Conservation (phyloP, 2,113 vertebrate genomes). For the Cyprinodon tularosa region DNA sequence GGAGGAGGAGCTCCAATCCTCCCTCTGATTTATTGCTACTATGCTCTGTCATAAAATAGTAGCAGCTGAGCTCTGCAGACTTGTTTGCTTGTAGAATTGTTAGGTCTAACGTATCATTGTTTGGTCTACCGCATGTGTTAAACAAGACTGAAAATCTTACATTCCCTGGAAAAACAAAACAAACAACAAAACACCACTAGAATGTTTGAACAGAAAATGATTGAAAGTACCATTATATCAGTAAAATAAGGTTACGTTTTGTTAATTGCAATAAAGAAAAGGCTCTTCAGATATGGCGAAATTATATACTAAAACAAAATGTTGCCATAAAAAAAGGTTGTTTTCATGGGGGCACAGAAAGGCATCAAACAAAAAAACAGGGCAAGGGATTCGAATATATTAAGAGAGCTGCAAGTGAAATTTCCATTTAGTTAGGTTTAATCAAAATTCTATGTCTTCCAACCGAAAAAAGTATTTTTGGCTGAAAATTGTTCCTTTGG, state of each 20-base stretch:
- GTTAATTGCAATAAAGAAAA: background rate
- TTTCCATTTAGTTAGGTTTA: no score
- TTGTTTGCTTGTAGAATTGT: constrained; percentile 5
- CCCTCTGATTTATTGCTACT: constrained; percentile 27
- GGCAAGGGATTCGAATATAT: no score
- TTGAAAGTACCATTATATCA: background rate
- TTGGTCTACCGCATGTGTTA: constrained; percentile 17
- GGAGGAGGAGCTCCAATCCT: constrained; percentile 66
- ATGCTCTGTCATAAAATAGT: constrained; percentile 8
- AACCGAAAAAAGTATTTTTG: no score
- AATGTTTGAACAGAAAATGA: background rate
- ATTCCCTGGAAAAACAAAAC: background rate
- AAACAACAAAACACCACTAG: background rate
- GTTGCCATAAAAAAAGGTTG: no score
- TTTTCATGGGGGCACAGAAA: no score
- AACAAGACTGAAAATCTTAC: background rate
- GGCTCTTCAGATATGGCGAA: background rate
- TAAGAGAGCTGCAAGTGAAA: no score
- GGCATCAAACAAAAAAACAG: no score
- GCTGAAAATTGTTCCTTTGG: no score
- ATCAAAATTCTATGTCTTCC: no score
- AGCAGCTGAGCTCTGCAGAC: background rate
- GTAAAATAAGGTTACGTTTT: background rate
- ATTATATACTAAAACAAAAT: no score
- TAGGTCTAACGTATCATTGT: constrained; percentile 31